Percentiles rank a stretch among this genome's conserved stretches.
phyloP scores from a whole-genome alignment of 2,113 vertebrate species.

The Pomatorhinus ruficollis region DNA sequence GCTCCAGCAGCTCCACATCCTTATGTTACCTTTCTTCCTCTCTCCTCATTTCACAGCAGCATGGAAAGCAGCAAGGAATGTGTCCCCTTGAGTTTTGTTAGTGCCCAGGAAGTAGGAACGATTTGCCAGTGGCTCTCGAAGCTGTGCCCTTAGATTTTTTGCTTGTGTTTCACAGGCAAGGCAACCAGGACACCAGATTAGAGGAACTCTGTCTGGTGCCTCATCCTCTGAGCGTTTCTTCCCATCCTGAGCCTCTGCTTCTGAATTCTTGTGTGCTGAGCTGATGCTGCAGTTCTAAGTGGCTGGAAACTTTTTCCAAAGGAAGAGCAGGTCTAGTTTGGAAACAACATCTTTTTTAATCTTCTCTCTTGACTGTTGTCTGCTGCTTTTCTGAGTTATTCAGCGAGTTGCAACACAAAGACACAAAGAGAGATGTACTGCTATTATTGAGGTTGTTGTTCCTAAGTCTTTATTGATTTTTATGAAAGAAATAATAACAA shows the following conservation, averaged over 20 bases:
- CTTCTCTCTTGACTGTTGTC: background rate
- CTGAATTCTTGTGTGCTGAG: background rate
- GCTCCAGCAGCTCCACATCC: rapidly evolving
- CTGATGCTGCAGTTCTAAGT: background rate
- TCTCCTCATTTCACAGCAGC: background rate
- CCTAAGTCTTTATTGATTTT: slow-evolving; percentile 64
- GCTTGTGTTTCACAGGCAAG: background rate
- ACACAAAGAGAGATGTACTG: slow-evolving; percentile 28
- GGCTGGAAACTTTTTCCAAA: background rate
- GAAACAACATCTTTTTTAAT: background rate
- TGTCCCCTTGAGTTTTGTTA: background rate
- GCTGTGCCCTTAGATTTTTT: background rate
- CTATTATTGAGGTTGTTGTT: slow-evolving; percentile 56
- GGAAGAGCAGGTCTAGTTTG: background rate
- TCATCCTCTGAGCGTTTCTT: background rate
- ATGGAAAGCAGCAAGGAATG: background rate
- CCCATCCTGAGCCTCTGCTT: background rate
- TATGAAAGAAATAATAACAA: slow-evolving; percentile 61
- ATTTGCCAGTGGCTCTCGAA: background rate
- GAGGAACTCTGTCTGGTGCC: background rate
- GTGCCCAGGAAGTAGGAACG: background rate
- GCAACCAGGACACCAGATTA: background rate
- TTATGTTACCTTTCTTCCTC: background rate
- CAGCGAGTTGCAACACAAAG: background rate
- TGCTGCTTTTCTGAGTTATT: background rate